These are phyloP conservation scores for Poeciliopsis presidionis DNA, from an alignment of 2,797 vertebrate genomes.

Conservation along the genomic window DNA sequence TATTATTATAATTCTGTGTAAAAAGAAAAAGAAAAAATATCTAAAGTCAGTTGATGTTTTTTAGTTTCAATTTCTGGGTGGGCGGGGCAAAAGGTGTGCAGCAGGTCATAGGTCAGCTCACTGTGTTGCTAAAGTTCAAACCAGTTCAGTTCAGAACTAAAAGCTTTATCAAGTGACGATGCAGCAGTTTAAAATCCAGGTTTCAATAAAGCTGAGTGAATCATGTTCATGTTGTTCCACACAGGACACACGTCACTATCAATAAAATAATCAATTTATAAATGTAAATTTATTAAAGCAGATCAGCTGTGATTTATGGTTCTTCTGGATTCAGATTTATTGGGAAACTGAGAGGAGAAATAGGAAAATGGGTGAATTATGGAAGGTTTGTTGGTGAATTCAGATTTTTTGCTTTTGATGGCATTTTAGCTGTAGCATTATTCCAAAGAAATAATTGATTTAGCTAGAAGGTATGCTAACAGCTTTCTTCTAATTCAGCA, in stretches of 20 bases:
- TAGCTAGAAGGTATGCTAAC: neutral
- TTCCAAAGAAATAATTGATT: neutral
- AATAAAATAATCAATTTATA: too few relatives aligned
- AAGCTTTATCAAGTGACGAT: neutral
- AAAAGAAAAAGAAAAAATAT: constrained; percentile 39
- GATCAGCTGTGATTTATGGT: neutral
- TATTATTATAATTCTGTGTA: constrained; percentile 66
- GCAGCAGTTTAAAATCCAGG: neutral
- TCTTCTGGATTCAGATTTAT: neutral
- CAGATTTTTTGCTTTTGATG: neutral
- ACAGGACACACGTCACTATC: neutral
- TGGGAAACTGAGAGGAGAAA: neutral
- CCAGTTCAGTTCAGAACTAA: neutral
- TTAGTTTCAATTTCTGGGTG: constrained; percentile 27
- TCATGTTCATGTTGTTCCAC: neutral
- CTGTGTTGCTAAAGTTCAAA: constrained; percentile 18
- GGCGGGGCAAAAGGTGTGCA: constrained; percentile 14
- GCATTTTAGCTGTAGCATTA: neutral
- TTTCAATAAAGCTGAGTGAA: neutral
- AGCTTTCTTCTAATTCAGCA: neutral
- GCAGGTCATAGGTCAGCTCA: constrained; percentile 48
- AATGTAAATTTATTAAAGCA: neutral
- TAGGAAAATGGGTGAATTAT: neutral
- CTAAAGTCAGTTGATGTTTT: constrained; percentile 57
- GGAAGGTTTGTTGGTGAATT: neutral